phyloP scores from a whole-genome alignment of 2,797 vertebrate genomes.

The Enteromius mattozi region DNA sequence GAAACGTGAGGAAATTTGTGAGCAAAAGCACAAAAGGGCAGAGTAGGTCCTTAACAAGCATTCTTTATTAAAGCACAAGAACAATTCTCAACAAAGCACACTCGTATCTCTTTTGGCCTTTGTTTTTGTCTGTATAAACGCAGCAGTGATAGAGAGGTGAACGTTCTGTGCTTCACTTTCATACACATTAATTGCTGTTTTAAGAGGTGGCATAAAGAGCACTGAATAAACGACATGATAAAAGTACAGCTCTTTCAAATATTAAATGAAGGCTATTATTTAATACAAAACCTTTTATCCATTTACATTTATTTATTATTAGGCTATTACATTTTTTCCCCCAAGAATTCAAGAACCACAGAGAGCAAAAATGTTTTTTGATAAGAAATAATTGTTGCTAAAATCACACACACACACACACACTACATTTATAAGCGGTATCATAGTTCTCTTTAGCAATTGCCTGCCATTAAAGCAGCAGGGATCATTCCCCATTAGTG shows the following conservation, averaged over 20 bases:
- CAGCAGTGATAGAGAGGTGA: not conserved
- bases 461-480: constrained; percentile 37
- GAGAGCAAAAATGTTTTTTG: not conserved
- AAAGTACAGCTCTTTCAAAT: not conserved
- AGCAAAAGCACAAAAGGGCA: constrained; percentile 55
- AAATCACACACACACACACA: not conserved
- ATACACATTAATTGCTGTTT: not conserved
- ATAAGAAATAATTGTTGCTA: not conserved
- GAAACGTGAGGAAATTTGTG: constrained; percentile 57
- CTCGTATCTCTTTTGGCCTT: not conserved
- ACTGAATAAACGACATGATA: not conserved
- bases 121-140: constrained; percentile 21
- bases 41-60: constrained; percentile 45
- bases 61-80: constrained; percentile 60
- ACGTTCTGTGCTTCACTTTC: not conserved
- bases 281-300: not conserved
- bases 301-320: not conserved
- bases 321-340: too few species aligned
- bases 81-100: constrained; percentile 11
- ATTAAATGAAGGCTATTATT: constrained; percentile 11
- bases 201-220: not conserved
- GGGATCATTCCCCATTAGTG: constrained; percentile 59
- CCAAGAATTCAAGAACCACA: not conserved
- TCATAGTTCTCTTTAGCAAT: not conserved
- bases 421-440: not conserved